Conservation (phyloP, 64 coral and sea anemone genomes). For the Acropora tenuis region DNA sequence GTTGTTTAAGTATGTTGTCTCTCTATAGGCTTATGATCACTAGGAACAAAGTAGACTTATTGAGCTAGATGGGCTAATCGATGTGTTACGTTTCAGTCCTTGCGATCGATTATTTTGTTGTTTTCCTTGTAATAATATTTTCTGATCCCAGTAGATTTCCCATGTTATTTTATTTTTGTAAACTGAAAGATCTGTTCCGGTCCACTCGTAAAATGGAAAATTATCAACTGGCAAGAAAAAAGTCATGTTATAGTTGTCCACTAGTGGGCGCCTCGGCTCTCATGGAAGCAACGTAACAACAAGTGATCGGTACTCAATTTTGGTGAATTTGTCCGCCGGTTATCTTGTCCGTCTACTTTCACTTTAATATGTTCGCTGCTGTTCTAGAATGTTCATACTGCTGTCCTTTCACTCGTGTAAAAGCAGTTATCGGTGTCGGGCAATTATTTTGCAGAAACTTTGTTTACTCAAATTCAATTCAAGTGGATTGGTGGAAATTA, state of each 20-base stretch:
- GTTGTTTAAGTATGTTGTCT: constrained; percentile 22
- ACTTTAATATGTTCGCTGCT: not conserved
- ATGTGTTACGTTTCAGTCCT: constrained; percentile 14
- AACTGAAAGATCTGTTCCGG: not conserved
- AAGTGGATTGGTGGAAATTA: too few species aligned
- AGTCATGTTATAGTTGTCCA: not conserved
- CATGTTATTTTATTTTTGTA: not conserved
- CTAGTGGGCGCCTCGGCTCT: too few species aligned
- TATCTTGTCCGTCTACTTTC: not conserved
- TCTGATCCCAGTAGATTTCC: not conserved
- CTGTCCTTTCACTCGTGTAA: not conserved
- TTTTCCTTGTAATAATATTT: not conserved
- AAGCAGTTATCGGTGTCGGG: not conserved
- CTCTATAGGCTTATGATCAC: not conserved
- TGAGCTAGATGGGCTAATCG: not conserved
- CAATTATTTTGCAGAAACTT: not conserved
- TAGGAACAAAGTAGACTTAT: not conserved
- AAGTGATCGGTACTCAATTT: not conserved
- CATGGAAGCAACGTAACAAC: too few species aligned
- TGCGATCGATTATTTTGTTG: not conserved
- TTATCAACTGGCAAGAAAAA: not conserved
- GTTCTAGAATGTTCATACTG: not conserved
- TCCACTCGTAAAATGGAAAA: not conserved
- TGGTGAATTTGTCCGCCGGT: not conserved
- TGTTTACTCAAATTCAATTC: not conserved